These are phyloP conservation scores for Noctua janthina DNA, from an alignment of 2,888 invertebrate species.

Conservation along the genomic window DNA sequence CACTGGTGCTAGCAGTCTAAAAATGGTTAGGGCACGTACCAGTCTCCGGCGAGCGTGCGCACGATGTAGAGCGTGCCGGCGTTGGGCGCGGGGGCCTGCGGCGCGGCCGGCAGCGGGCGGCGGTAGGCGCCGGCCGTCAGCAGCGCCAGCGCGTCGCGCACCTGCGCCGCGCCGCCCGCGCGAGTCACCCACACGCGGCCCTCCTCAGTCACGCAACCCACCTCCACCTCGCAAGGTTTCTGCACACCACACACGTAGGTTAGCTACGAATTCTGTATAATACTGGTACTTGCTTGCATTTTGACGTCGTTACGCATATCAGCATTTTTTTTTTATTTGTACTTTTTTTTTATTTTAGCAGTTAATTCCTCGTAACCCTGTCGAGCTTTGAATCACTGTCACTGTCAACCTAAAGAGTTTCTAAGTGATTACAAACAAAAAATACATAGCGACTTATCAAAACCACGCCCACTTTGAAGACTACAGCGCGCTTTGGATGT, in stretches of 20 bases:
- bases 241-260: conserved; percentile 52
- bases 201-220: conserved; percentile 87
- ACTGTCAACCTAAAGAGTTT: background rate
- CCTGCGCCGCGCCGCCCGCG: conserved; percentile 83
- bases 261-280: background rate
- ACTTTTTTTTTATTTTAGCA: background rate
- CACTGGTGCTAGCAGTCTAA: background rate
- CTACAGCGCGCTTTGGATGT: background rate
- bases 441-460: no score
- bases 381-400: background rate
- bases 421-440: background rate
- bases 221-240: conserved; percentile 86
- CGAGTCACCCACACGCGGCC: conserved; percentile 87
- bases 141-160: conserved; percentile 82
- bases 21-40: conserved; percentile 71
- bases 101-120: conserved; percentile 86
- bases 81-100: conserved; percentile 81
- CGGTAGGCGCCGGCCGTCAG: conserved; percentile 85
- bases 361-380: background rate
- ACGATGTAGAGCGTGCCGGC: conserved; percentile 85
- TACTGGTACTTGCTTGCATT: background rate
- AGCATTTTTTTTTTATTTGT: background rate
- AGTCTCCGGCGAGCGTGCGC: conserved; percentile 88
- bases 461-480: background rate
- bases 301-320: background rate